Evolutionary conservation across 2,797 vertebrate genomes (phyloP), one percentile per base, ranked within the genome.

Genomic region (Nothura maculosa): DNA sequence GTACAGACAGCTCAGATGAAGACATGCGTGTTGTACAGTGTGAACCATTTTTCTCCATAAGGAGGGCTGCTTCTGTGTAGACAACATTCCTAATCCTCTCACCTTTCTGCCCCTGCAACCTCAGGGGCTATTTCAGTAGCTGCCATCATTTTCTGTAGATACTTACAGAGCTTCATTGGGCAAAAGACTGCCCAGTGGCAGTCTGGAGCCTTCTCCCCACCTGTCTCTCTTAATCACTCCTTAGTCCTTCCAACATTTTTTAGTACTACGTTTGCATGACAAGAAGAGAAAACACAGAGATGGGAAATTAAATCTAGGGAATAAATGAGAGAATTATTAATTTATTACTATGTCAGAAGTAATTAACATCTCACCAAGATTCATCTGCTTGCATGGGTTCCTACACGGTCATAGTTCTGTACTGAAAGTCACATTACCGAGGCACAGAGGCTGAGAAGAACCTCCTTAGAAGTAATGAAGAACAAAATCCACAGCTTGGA

Each of bases 261-360:
- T 28, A 7, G 2, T 78, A 87, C 69, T 12, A 38, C 42, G 88
- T 81, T 94, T 84, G 73, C 73, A 66, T 87, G 93, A 54, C 76
- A 87, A 91, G 92, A 86, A 95, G 92, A 83, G 93, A 93, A 96
- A 97, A 83, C 11, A 50, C 54, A 10, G 58, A 80, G 73, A 91
- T 22, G 84, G 91, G 94, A 97, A 98, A 96, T 97, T 74, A 96
- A 95, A 96, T 96, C 86, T 77, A 87, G 85, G 92, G 92, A 92
- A 96, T 95, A 95, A 95, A 97, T 85, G 83, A 93, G 89, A 78
- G 77, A 77, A 79, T 92, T 93, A 94, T 96, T 93, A 80, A 85
- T 89, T 81, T 97, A 97, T 97, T 96, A 97, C 96, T 96, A 95
- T 95, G 94, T 93, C 96, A 96, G 87, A 94, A 91, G 94, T 97